Evolutionary conservation across 1,140 invertebrate genomes (phyloP), one percentile per base, ranked within the genome.

Genomic region (Harpegnathos saltator): DNA sequence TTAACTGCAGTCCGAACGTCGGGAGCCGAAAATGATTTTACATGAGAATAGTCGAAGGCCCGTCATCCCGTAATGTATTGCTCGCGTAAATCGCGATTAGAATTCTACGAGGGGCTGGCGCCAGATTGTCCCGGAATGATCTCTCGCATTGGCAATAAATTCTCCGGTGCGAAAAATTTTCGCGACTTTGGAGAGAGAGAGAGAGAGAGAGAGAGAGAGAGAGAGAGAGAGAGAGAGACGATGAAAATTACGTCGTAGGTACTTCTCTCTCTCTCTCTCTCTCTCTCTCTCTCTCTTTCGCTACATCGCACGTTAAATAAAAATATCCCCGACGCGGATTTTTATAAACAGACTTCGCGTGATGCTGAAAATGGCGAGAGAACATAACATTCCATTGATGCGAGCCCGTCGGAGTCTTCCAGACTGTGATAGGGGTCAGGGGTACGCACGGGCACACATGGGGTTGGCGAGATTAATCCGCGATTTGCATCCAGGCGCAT

Each of bases 401-500:
- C 59, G 73, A 75, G 50, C 17, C 19, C 50, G 33, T 19, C 14
- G 50, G 52, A 71, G 81, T 63, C 82, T 82, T 73, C 54, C 86
- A 44, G 19, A n/a, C 33, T 68, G 77, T 48, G 80, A 87, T 85
- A 78, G 83, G 87, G 87, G 87, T 88, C 87, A 88, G 87, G 83
- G 72, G 29, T 88, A 73, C 48, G 44, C 50, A 61, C 83, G 83
- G 63, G 71, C 56, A 82, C 58, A 19, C 65, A 78, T 87, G 84
- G 90, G 87, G 85, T 85, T 86, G 89, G 89, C 89, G 90, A 91
- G 91, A 92, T 93, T 93, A 93, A 93, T 93, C 90, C 91, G 74
- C 89, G 91, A 92, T 93, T 93, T 93, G 91, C 92, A 93, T 93
- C 91, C 89, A 85, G 75, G 77, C 90, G 91, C 92, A 93, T 93